A percentile compares a stretch with the other conserved stretches of the same genome.
Evolutionary conservation across 2,113 vertebrate genomes (phyloP).

Genomic region (Cyrtonyx montezumae): DNA sequence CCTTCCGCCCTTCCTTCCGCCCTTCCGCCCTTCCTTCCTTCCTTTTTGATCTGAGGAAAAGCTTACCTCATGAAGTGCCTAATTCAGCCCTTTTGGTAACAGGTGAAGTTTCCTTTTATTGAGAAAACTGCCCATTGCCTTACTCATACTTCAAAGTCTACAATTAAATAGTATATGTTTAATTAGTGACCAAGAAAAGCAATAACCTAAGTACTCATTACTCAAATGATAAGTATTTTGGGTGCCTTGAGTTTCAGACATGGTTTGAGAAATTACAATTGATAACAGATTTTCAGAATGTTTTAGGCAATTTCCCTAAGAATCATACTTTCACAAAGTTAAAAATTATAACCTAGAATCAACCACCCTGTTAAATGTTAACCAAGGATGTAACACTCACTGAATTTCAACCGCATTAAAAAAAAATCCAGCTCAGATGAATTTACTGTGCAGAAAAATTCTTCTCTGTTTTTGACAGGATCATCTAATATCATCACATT

Average conservation of each 20-base stretch:
- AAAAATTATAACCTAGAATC: background rate
- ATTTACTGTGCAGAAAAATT: background rate
- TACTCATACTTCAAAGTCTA: background rate
- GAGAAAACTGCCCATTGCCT: background rate
- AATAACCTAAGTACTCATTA: background rate
- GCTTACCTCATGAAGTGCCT: background rate
- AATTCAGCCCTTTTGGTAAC: background rate
- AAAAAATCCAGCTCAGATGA: fast-evolving
- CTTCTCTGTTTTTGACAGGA: background rate
- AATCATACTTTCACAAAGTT: background rate
- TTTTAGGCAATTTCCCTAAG: background rate
- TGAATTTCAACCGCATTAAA: background rate
- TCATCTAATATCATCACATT: background rate
- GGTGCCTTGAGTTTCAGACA: background rate
- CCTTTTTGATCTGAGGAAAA: background rate
- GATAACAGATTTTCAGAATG: background rate
- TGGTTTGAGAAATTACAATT: background rate
- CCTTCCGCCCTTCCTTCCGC: too few relatives aligned
- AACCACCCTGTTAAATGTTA: background rate
- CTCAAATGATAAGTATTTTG: background rate
- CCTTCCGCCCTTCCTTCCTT: too few relatives aligned
- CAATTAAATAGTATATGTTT: background rate
- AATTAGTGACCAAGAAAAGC: background rate
- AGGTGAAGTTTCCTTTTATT: background rate
- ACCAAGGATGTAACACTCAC: background rate